Evolutionary conservation across 2,113 vertebrate species (phyloP).

Genomic region (Sarotherodon lohbergeri): DNA sequence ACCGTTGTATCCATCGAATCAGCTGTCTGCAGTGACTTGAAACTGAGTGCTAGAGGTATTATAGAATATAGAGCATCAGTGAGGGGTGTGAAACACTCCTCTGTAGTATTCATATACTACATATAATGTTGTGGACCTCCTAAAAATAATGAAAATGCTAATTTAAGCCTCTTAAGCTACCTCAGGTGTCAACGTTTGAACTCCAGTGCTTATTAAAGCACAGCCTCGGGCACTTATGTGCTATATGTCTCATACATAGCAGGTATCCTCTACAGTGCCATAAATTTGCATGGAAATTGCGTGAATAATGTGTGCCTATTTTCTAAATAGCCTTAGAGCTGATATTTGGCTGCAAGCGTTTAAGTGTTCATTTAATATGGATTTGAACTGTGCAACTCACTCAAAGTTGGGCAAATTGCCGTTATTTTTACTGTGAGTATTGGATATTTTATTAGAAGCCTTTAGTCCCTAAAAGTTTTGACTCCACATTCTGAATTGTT

Average conservation of each 20-base stretch:
- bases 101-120: background rate
- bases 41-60: background rate
- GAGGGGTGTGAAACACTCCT: background rate
- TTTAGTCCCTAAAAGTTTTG: conserved; percentile 36
- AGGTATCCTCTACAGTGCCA: conserved; percentile 2
- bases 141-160: conserved; percentile 4
- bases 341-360: background rate
- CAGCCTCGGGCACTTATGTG: background rate
- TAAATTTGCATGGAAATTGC: conserved; percentile 46
- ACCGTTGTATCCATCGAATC: background rate
- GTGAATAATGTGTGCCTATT: conserved; percentile 40
- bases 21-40: background rate
- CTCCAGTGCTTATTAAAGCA: conserved; percentile 8
- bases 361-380: conserved; percentile 9
- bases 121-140: background rate
- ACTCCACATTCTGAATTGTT: conserved; percentile 17
- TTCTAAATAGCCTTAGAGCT: conserved; percentile 27
- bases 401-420: background rate
- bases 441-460: conserved; percentile 38
- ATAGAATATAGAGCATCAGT: background rate
- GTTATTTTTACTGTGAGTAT: conserved; percentile 9
- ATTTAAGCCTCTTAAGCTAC: background rate
- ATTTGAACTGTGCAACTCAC: conserved; percentile 9
- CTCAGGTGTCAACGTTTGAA: background rate
- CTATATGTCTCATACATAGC: background rate